These are phyloP conservation scores for Aphidius colemani DNA, from an alignment of 2,888 invertebrate species.

Conservation along the genomic window DNA sequence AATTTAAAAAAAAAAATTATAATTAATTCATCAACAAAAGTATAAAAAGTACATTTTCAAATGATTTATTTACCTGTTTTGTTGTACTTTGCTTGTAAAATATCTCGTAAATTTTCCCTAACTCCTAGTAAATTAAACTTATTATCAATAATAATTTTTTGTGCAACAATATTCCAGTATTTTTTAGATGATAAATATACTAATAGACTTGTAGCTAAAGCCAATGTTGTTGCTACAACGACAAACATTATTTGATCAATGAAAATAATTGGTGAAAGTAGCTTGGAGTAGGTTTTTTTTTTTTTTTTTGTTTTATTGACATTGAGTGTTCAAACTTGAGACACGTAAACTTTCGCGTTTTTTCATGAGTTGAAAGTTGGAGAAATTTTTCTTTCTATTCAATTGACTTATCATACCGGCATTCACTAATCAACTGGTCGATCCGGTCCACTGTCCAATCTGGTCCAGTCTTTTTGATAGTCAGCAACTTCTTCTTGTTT, in stretches of 20 bases:
- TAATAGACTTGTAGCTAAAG: conserved; percentile 33
- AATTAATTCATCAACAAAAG: background rate
- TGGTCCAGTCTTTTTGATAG: no score
- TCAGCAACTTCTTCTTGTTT: no score
- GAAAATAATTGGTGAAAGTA: background rate
- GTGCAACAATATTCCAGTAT: conserved; percentile 62
- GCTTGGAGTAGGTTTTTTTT: no score
- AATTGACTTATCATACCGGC: background rate
- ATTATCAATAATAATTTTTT: conserved; percentile 43
- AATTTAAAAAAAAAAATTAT: conserved; percentile 10
- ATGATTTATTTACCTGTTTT: conserved; percentile 58
- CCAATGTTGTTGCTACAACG: conserved; percentile 35
- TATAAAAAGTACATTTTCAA: no score
- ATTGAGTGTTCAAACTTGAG: no score
- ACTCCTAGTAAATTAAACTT: conserved; percentile 68
- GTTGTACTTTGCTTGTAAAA: conserved; percentile 64
- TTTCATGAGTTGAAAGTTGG: background rate
- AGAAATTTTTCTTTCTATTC: background rate
- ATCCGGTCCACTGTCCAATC: no score
- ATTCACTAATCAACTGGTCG: no score
- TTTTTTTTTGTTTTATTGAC: background rate
- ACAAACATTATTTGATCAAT: conserved; percentile 26
- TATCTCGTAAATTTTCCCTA: conserved; percentile 67
- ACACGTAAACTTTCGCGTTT: no score
- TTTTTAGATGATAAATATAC: conserved; percentile 60